Evolutionary conservation across 2,888 invertebrate species (phyloP).

Genomic region (Oxystoma pomonae): DNA sequence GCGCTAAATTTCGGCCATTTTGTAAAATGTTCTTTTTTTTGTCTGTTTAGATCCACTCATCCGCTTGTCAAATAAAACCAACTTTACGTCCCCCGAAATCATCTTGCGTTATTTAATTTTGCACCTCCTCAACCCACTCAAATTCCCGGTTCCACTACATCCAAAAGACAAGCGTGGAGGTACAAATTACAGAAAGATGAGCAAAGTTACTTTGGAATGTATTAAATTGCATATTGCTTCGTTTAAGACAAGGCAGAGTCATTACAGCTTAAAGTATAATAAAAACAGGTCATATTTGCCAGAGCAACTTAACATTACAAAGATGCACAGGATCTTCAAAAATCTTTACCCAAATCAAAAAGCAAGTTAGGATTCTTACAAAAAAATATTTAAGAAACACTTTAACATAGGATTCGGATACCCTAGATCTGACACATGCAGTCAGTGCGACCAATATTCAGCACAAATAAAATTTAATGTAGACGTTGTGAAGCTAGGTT

Average conservation of each 20-base stretch:
- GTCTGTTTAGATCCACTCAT: no score
- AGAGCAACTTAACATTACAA: neutral
- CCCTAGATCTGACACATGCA: conserved; percentile 12
- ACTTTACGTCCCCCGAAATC: no score
- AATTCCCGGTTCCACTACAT: no score
- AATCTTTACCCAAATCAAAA: conserved; percentile 15
- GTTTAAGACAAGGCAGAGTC: conserved; percentile 12
- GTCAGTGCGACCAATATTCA: conserved; percentile 13
- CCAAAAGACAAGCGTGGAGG: conserved; percentile 1
- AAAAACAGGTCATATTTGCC: conserved; percentile 8
- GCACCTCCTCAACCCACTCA: no score
- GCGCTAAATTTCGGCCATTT: no score
- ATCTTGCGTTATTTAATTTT: no score
- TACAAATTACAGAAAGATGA: conserved; percentile 13
- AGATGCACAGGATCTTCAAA: conserved; percentile 12
- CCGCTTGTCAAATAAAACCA: no score
- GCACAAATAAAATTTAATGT: conserved; percentile 11
- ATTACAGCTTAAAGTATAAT: no score
- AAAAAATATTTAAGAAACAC: conserved; percentile 3
- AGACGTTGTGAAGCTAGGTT: conserved; percentile 8
- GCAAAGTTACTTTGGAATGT: conserved; percentile 6
- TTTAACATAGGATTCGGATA: conserved; percentile 14
- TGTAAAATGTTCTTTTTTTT: no score
- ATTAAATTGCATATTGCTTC: conserved; percentile 15
- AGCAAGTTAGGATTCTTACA: conserved; percentile 15